Evolutionary conservation across 2,797 vertebrate genomes (phyloP), one percentile per base, ranked within the genome.

Genomic region (Hippoglossus hippoglossus): DNA sequence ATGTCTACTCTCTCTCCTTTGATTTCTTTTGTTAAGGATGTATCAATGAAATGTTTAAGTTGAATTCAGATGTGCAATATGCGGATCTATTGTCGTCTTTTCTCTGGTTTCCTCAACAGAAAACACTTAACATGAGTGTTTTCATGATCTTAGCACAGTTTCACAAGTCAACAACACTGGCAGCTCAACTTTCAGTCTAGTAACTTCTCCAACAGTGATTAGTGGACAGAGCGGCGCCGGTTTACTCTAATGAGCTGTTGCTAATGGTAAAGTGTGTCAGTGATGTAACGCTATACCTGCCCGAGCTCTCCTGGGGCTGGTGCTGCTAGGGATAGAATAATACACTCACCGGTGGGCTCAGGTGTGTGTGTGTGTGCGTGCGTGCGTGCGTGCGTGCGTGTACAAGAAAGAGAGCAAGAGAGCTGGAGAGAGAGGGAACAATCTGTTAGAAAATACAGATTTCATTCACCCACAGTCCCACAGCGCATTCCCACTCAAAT

Each of bases 211-310:
- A 75, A 67, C 16, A 59, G 66, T 83, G 50, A 77, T 72, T 57
- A 69, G 62, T 24, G 26, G 52, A 75, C 31, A 54, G 70, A 67
- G 71, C 67, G 21, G 71, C 44, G 41, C 24, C 47, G 26, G 53
- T 79, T 75, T 72, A 65, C 64, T 22, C 55, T 80, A 83, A 89
- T 75, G 80, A 87, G 44, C 79, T 79, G 72, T 6, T 70, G 67
- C 71, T 80, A 73, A 87, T 71, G 71, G 31, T 63, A 67, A 87
- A 81, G 64, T 70, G 78, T 90, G 84, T 88, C 85, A 71, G 28
- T 57, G 73, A 76, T 56, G 90, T 85, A 87, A 91, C 2, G 6
- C 26, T 62, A 87, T 78, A 91, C 90, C 87, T 79, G 79, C n/a
- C 46, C 9, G 24, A 47, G 61, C 36, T 77, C 83, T 72, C 84